Evolutionary conservation across 2,888 invertebrate genomes (phyloP).

Genomic region (Dermolepida albohirtum): DNA sequence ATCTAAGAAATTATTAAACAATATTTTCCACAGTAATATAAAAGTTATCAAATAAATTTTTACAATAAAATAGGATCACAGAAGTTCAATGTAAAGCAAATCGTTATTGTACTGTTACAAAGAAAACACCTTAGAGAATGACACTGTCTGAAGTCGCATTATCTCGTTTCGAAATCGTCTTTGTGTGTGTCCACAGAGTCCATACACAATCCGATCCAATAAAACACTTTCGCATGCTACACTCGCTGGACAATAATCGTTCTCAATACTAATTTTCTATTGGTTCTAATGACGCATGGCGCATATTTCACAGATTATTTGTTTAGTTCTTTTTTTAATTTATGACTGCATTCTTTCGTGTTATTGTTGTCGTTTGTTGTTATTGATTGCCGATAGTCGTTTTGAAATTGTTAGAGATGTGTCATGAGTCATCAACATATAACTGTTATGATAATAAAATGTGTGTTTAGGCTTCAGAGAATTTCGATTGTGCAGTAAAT

Average conservation of each 20-base stretch:
- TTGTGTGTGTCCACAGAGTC: neutral
- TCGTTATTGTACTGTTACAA: too few relatives aligned
- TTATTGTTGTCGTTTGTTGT: neutral
- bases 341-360: constrained; percentile 18
- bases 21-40: too few relatives aligned
- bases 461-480: too few relatives aligned
- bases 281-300: constrained; percentile 7
- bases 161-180: constrained; percentile 7
- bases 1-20: too few relatives aligned
- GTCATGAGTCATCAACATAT: constrained; percentile 4
- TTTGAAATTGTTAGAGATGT: constrained; percentile 17
- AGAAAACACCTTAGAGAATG: too few relatives aligned
- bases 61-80: too few relatives aligned
- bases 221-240: constrained; percentile 3
- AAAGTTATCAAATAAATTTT: too few relatives aligned
- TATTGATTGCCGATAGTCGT: constrained; percentile 21
- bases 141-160: too few relatives aligned
- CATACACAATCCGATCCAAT: neutral
- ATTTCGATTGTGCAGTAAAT: neutral
- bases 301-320: constrained; percentile 23
- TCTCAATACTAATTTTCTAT: constrained; percentile 3
- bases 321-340: constrained; percentile 10
- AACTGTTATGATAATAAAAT: too few relatives aligned
- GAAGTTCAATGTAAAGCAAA: too few relatives aligned
- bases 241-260: neutral